These are phyloP conservation scores for Dryomyza anilis DNA, from an alignment of 2,888 invertebrate genomes.

Conservation along the genomic window DNA sequence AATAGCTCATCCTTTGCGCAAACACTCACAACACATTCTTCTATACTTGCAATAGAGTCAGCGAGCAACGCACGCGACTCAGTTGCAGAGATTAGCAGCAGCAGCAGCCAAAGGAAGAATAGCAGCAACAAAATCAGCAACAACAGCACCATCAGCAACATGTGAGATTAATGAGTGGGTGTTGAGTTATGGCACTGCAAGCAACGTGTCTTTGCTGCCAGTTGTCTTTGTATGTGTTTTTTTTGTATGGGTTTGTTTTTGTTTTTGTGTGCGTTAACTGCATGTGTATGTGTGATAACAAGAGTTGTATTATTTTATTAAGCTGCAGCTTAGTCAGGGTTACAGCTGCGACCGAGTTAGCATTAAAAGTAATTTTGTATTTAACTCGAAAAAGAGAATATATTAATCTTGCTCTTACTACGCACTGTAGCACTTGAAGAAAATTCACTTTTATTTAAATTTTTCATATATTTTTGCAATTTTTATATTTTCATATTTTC, in stretches of 20 bases:
- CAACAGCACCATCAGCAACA: neutral
- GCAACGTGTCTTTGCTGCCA: neutral
- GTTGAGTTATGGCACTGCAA: neutral
- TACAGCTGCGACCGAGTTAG: neutral
- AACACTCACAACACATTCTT: neutral
- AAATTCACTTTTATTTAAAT: no score
- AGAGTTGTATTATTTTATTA: neutral
- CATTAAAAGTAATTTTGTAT: no score
- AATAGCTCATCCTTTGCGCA: conserved; percentile 11
- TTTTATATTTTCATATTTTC: no score
- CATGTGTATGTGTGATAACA: neutral
- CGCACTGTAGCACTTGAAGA: no score
- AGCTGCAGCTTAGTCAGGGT: neutral
- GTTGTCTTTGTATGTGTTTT: neutral
- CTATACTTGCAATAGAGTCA: neutral
- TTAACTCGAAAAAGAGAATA: no score
- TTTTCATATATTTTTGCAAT: no score
- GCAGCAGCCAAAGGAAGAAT: neutral
- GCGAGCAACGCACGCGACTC: neutral
- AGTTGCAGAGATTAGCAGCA: neutral
- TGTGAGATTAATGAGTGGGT: conserved; percentile 9
- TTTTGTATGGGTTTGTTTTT: neutral
- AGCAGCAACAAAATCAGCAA: neutral
- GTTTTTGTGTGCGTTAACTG: neutral
- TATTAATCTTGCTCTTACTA: no score